phyloP scores from a whole-genome alignment of 2,797 vertebrate genomes.

The Simalia tracyae region DNA sequence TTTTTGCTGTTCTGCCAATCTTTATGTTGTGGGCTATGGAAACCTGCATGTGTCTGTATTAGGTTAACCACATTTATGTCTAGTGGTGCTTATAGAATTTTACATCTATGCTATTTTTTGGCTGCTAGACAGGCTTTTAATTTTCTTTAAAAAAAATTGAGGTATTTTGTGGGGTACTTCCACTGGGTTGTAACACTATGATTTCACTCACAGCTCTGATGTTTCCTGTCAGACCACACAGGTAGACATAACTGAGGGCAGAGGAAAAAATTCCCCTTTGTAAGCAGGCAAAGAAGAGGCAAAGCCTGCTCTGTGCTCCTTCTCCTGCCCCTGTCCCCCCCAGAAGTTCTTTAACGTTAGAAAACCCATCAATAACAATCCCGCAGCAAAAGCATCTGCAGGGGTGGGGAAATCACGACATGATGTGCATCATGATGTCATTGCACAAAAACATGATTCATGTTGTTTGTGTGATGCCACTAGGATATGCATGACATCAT shows the following conservation, averaged over 20 bases:
- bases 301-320: neutral
- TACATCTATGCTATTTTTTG: neutral
- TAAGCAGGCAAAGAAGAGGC: neutral
- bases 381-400: neutral
- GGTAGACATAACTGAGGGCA: neutral
- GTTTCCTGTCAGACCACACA: slow-evolving; percentile 27
- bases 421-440: neutral
- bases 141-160: neutral
- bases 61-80: neutral
- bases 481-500: neutral
- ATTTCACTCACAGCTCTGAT: slow-evolving; percentile 1
- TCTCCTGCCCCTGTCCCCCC: neutral
- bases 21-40: neutral
- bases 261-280: neutral
- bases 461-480: neutral
- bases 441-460: neutral
- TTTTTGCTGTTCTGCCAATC: neutral
- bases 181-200: neutral
- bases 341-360: neutral
- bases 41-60: neutral
- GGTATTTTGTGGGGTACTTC: neutral
- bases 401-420: neutral
- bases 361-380: neutral
- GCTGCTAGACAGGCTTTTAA: neutral
- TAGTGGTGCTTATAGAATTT: neutral